Percentiles rank a stretch among this genome's conserved stretches.
phyloP scores from a whole-genome alignment of 2,797 vertebrate genomes.

The Eulemur albifrons region DNA sequence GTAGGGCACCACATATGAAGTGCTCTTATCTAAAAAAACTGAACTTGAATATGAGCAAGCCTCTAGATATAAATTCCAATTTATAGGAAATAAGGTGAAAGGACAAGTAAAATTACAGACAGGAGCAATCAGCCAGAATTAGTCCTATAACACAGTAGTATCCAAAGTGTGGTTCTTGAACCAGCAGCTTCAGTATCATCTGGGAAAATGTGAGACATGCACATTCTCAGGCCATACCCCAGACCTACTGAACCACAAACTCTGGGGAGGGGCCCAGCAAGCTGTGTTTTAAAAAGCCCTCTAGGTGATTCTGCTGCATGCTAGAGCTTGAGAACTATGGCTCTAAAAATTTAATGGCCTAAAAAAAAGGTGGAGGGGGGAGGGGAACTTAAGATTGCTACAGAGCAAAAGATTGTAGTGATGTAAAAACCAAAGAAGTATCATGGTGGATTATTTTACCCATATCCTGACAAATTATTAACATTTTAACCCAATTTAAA shows the following conservation, averaged over 20 bases:
- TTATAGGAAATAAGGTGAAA: background rate
- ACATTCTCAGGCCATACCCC: background rate
- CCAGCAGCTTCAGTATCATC: background rate
- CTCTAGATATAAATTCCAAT: background rate
- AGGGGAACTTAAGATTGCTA: background rate
- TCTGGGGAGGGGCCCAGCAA: too few relatives aligned
- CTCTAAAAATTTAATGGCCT: background rate
- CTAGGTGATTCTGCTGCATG: background rate
- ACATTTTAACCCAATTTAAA: conserved; percentile 31
- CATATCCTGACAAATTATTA: background rate
- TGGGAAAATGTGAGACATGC: background rate
- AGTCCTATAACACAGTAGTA: background rate
- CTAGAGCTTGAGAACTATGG: background rate
- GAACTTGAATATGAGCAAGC: background rate
- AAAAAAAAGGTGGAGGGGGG: background rate
- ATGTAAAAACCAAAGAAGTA: background rate
- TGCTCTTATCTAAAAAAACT: background rate
- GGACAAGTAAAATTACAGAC: background rate
- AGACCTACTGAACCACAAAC: background rate
- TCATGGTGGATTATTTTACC: background rate
- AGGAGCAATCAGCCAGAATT: background rate
- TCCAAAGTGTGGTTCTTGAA: background rate
- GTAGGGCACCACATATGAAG: background rate
- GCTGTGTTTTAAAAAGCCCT: background rate
- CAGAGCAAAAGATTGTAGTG: background rate